Base-by-base conservation (phyloP, 2,797 vertebrate species). In the Sebastes taczanowskii region DNA sequence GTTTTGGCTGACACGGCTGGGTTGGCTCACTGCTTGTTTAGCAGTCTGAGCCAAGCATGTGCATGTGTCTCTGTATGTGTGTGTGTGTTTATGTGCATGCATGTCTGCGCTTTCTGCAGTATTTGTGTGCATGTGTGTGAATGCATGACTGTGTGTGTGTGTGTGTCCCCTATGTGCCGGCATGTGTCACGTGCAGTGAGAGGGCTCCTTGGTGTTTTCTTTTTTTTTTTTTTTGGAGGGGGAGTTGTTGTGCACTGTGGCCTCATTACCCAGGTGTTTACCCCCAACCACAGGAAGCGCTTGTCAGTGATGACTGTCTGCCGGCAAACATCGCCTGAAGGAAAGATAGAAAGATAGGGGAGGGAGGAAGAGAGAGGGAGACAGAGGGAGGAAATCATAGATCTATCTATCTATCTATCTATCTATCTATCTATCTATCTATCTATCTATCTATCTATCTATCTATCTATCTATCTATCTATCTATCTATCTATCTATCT, bases 201-300 rank as follows among this genome's bases (percentile, higher is more conserved):
- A 70, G 55, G 67, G 82, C 80, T 95, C 91, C 93, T 92, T 93
- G 82, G 62, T 86, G 66, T 9, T 14, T 70, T 18, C 8, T 62
- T 92, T 81, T 61, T 73, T 55, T 73, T 73, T 35, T 70, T 59
- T 63, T 11, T n/a, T 20, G 7, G 62, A 69, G 7, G 23, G 35
- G 23, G 9, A 53, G 78, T 81, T 94, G 87, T 94, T 90, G 92
- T 93, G 95, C 81, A 81, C 94, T 88, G 23, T 90, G 95, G 91
- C 87, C 92, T 94, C 93, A 94, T 95, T 97, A 95, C 95, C 95
- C 93, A 95, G 80, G 88, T 94, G 93, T 95, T 97, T 96, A 95
- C 94, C 93, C 94, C 92, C 90, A 93, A 94, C 94, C 89, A 96
- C 95, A 96, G 96, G 95, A 97, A 96, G 89, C 88, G 35, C 94